Percentiles rank a stretch among this genome's conserved stretches.
These are phyloP conservation scores for Thomomys bottae DNA, from an alignment of 2,113 vertebrate species.

Conservation along the genomic window DNA sequence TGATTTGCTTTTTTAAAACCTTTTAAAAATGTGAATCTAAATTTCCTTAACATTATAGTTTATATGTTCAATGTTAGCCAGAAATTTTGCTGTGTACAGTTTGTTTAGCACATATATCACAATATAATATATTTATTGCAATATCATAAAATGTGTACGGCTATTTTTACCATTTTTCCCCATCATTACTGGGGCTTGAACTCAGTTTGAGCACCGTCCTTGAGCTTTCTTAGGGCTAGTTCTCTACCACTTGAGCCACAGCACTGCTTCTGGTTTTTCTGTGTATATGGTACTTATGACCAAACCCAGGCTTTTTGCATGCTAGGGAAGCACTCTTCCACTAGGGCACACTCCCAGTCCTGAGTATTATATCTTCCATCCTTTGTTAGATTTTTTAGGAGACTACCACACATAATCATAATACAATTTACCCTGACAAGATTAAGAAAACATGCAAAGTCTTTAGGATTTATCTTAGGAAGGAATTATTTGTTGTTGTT, in stretches of 20 bases:
- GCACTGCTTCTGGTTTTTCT: too few species aligned
- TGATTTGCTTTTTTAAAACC: background rate
- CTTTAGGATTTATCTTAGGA: background rate
- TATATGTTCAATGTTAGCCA: background rate
- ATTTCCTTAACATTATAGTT: background rate
- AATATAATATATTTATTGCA: background rate
- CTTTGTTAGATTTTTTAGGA: background rate
- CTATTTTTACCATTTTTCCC: too few species aligned
- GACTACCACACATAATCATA: background rate
- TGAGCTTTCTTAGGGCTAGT: too few species aligned
- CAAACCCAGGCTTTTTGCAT: too few species aligned
- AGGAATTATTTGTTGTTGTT: background rate
- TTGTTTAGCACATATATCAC: background rate
- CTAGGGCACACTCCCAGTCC: too few species aligned
- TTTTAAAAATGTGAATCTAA: background rate
- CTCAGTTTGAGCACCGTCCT: too few species aligned
- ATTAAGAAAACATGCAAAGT: background rate
- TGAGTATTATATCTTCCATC: background rate
- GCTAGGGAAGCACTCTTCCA: too few species aligned
- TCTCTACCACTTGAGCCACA: too few species aligned
- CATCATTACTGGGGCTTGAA: too few species aligned
- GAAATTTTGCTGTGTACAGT: background rate
- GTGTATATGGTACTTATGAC: too few species aligned
- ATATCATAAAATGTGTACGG: background rate
- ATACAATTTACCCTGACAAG: background rate